A percentile compares a stretch with the other conserved stretches of the same genome.
These are phyloP conservation scores for Spongilla lacustris DNA, from an alignment of 37 sponge, comb jelly and placozoan species.

Conservation along the genomic window DNA sequence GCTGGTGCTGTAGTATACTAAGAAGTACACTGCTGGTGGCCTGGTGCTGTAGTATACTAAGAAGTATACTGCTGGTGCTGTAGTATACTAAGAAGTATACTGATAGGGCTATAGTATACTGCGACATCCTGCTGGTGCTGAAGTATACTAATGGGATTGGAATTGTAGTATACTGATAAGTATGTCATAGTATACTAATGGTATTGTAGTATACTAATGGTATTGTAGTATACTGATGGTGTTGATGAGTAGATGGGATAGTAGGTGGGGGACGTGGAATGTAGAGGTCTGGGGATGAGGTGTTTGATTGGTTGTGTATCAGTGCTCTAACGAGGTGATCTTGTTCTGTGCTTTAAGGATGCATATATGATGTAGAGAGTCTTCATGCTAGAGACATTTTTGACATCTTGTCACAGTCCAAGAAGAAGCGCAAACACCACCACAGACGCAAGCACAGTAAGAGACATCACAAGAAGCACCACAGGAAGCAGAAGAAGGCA, in stretches of 20 bases:
- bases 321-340: not conserved
- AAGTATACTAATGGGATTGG: too few relatives aligned
- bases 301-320: not conserved
- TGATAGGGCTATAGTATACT: too few relatives aligned
- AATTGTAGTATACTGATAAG: too few relatives aligned
- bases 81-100: too few relatives aligned
- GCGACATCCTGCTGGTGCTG: too few relatives aligned
- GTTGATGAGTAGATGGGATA: not conserved
- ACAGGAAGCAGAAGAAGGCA: not conserved
- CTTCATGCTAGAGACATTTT: not conserved
- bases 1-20: too few relatives aligned
- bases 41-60: not conserved
- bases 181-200: not conserved
- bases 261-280: not conserved
- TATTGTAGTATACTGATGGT: too few relatives aligned
- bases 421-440: not conserved
- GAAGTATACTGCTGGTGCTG: too few relatives aligned
- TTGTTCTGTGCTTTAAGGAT: not conserved
- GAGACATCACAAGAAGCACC: not conserved
- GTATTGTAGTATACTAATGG: too few relatives aligned
- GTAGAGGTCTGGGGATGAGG: not conserved
- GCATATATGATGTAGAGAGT: not conserved
- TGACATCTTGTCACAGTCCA: not conserved
- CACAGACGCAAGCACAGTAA: not conserved
- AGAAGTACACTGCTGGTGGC: too few relatives aligned